These are phyloP conservation scores for Drosophila phalerata DNA, from an alignment of 2,888 invertebrate genomes.

Conservation along the genomic window DNA sequence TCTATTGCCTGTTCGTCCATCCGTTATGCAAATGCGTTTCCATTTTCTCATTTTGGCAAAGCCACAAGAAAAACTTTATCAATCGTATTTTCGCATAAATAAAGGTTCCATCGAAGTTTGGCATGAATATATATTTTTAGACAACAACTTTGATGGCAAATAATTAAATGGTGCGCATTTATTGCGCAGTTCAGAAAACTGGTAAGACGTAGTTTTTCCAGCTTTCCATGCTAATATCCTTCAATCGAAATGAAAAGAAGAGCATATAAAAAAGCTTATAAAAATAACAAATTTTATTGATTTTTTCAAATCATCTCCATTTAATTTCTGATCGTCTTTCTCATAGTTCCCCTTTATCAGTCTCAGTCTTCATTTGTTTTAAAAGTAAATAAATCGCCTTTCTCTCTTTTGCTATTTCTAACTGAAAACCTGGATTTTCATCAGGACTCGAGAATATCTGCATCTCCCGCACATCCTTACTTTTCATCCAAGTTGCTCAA, in stretches of 20 bases:
- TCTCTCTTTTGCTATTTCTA: background rate
- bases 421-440: too few relatives aligned
- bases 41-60: constrained; percentile 23
- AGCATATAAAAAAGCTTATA: background rate
- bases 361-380: background rate
- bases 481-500: background rate
- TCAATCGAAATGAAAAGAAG: background rate
- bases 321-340: background rate
- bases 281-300: background rate
- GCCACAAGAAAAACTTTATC: constrained; percentile 16
- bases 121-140: constrained; percentile 21
- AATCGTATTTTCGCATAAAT: constrained; percentile 24
- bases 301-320: background rate
- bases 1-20: background rate
- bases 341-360: background rate
- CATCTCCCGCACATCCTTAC: background rate
- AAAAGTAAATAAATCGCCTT: background rate
- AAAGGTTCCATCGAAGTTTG: constrained; percentile 15
- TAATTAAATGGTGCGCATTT: constrained; percentile 36
- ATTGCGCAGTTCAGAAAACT: constrained; percentile 27
- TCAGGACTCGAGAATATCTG: background rate
- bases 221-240: constrained; percentile 1
- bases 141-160: constrained; percentile 13
- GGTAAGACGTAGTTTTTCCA: background rate
- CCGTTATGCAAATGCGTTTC: constrained; percentile 41